phyloP scores from a whole-genome alignment of 2,888 invertebrate genomes.

The Brachycybe producta region DNA sequence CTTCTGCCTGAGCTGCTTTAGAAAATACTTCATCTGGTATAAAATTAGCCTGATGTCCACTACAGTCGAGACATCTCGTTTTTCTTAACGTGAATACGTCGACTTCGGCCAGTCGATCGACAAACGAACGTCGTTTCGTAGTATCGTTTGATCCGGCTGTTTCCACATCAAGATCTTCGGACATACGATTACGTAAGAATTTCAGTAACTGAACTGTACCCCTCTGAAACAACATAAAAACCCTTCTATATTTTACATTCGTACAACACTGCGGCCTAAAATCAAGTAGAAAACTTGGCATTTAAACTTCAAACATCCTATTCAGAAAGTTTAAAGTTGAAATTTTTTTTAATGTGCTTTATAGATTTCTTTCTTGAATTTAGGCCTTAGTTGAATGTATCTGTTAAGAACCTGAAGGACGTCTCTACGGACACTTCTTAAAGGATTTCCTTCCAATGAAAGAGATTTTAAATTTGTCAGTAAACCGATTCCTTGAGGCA shows the following conservation, averaged over 20 bases:
- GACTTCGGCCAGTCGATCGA: slow-evolving; percentile 1
- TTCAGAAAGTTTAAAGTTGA: no score
- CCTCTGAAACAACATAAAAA: slow-evolving; percentile 34
- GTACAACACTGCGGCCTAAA: no score
- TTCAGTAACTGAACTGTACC: slow-evolving; percentile 70
- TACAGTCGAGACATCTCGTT: slow-evolving; percentile 6
- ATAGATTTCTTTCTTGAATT: no score
- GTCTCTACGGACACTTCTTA: slow-evolving; percentile 67
- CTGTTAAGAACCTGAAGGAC: slow-evolving; percentile 61
- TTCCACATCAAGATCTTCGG: slow-evolving; percentile 14
- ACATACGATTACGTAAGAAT: slow-evolving; percentile 40
- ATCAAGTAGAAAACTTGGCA: slow-evolving; percentile 22
- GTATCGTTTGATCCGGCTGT: not conserved
- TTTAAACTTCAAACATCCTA: no score
- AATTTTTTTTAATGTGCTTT: no score
- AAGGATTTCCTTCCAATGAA: slow-evolving; percentile 71
- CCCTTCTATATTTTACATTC: not conserved
- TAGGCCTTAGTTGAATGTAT: no score
- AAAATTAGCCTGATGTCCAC: not conserved
- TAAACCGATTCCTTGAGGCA: slow-evolving; percentile 53
- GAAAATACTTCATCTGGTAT: slow-evolving; percentile 48
- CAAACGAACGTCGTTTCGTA: not conserved
- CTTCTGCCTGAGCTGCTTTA: slow-evolving; percentile 54
- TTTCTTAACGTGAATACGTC: slow-evolving; percentile 11
- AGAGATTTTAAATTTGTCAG: slow-evolving; percentile 68